Percentiles rank a stretch among this genome's conserved stretches.
Evolutionary conservation across 2,888 invertebrate species (phyloP).

Genomic region (Nemotelus nigrinus): DNA sequence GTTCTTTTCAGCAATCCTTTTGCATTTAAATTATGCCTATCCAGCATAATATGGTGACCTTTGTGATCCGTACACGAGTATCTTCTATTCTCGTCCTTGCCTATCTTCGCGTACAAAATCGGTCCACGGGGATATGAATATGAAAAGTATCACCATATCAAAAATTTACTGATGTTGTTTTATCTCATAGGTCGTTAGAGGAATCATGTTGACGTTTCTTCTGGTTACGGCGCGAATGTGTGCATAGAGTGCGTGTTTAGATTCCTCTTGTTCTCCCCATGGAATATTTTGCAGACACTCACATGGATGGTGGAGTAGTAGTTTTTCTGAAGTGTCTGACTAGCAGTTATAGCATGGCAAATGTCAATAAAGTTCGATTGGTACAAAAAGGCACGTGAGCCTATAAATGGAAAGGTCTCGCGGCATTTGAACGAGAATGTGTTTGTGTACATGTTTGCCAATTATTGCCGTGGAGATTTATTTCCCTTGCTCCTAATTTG

Average conservation of each 20-base stretch:
- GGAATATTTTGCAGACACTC: slow-evolving; percentile 2
- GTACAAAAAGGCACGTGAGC: not conserved
- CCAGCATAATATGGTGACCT: not conserved
- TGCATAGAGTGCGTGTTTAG: slow-evolving; percentile 1
- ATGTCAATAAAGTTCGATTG: slow-evolving; percentile 6
- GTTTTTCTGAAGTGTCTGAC: not conserved
- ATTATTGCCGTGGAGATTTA: no score
- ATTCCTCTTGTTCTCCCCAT: not conserved
- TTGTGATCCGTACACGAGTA: not conserved
- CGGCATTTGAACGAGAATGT: not conserved
- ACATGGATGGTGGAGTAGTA: not conserved
- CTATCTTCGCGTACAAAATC: not conserved
- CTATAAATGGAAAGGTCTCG: not conserved
- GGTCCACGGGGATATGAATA: slow-evolving; percentile 22
- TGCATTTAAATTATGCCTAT: not conserved
- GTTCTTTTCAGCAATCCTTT: not conserved
- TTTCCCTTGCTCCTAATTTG: no score
- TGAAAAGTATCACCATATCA: slow-evolving; percentile 10
- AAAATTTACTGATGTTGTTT: slow-evolving; percentile 20
- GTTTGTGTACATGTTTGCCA: no score
- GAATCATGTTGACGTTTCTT: not conserved
- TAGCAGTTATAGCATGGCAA: not conserved
- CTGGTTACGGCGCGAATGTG: not conserved
- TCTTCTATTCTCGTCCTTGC: not conserved
- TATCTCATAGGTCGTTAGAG: slow-evolving; percentile 19